phyloP scores from a whole-genome alignment of 2,113 vertebrate species.

The Balaenoptera acutorostrata region DNA sequence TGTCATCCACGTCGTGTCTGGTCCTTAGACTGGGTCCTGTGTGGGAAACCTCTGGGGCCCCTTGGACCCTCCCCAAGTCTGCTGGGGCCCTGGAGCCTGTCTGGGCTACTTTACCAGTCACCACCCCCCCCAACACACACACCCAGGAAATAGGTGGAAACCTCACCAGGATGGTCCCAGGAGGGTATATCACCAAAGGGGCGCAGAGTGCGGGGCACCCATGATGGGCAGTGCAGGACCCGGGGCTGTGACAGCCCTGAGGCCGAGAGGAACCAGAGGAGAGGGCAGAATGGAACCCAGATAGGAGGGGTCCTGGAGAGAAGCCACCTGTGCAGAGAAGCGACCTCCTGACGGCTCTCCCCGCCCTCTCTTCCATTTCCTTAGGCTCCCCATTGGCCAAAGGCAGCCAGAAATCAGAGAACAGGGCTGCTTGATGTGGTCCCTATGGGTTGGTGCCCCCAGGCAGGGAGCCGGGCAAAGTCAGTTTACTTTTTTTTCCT shows the following conservation, averaged over 20 bases:
- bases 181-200: neutral
- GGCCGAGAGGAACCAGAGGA: too few species aligned
- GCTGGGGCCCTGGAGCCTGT: neutral
- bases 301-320: rapidly evolving
- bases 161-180: neutral
- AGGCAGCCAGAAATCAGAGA: neutral
- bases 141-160: neutral
- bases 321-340: neutral
- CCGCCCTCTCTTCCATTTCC: rapidly evolving
- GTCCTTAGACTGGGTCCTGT: rapidly evolving
- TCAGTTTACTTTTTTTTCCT: neutral
- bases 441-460: rapidly evolving
- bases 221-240: rapidly evolving
- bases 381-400: neutral
- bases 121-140: rapidly evolving
- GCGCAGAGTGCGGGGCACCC: neutral
- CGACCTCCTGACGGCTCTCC: rapidly evolving
- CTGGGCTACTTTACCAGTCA: neutral
- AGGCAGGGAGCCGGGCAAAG: too few species aligned
- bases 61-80: neutral
- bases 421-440: neutral
- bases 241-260: neutral
- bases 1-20: rapidly evolving
- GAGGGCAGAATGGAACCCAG: rapidly evolving
- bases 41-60: neutral